Conservation (phyloP, 2,797 vertebrate species). For the Labeo calbasu region DNA sequence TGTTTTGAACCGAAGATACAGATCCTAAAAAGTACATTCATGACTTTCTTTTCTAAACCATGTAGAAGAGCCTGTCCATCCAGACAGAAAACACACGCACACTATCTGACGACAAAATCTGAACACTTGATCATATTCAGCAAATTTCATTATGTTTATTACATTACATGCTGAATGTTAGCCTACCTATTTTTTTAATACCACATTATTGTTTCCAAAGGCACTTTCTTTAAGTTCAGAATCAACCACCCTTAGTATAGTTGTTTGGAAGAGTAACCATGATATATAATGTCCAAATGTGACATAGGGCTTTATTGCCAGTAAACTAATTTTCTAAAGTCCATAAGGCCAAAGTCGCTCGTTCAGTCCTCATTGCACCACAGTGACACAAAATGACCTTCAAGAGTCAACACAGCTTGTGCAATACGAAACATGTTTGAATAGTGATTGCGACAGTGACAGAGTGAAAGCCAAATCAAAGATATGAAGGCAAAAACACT, state of each 20-base stretch:
- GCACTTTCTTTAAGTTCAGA: background rate
- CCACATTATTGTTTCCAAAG: background rate
- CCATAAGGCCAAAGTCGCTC: background rate
- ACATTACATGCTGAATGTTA: background rate
- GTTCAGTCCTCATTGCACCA: background rate
- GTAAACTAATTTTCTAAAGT: background rate
- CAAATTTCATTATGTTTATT: background rate
- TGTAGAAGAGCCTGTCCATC: slow-evolving; percentile 72
- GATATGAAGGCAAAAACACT: slow-evolving; percentile 57
- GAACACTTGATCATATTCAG: background rate
- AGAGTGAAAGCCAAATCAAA: slow-evolving; percentile 51
- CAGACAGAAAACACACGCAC: slow-evolving; percentile 48
- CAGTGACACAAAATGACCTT: slow-evolving; percentile 1
- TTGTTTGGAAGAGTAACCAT: background rate
- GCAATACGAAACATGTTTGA: background rate
- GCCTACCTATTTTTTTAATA: background rate
- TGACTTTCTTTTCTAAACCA: slow-evolving; percentile 69
- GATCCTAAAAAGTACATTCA: slow-evolving; percentile 50
- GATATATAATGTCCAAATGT: background rate
- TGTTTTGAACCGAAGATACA: background rate
- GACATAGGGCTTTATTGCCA: background rate
- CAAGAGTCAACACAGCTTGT: slow-evolving; percentile 1
- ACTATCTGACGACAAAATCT: slow-evolving; percentile 36
- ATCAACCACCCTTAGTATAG: background rate
- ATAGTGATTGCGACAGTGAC: slow-evolving; percentile 19